Conservation (phyloP, 2,888 invertebrate species). For the Chrysolina oricalcia region DNA sequence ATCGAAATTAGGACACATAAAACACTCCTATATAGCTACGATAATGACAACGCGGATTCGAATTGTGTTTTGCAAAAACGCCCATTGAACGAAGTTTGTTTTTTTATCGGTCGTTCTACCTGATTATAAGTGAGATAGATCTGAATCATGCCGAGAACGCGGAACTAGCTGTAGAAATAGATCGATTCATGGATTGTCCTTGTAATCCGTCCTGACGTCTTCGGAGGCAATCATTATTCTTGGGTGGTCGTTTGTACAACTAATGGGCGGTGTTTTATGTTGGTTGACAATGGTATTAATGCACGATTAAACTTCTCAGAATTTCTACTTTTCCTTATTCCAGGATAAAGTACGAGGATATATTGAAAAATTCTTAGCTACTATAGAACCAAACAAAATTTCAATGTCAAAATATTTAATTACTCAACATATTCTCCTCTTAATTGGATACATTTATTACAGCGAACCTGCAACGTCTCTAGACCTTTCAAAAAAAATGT, state of each 20-base stretch:
- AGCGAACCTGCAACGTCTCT: no score
- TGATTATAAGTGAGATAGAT: conserved; percentile 4
- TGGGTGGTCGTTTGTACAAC: conserved; percentile 4
- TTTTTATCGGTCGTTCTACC: background rate
- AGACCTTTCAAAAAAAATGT: no score
- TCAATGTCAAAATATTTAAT: no score
- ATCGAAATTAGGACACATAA: background rate
- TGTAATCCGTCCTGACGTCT: conserved; percentile 11
- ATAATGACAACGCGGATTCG: background rate
- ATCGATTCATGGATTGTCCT: conserved; percentile 23
- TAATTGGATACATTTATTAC: no score
- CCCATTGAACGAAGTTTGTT: background rate
- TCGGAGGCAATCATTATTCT: background rate
- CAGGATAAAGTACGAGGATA: no score
- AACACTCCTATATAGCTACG: background rate
- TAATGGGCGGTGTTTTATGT: background rate
- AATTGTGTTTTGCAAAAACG: background rate
- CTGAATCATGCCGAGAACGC: conserved; percentile 10
- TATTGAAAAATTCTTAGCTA: no score
- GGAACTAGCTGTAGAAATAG: conserved; percentile 5
- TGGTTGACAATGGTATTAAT: background rate
- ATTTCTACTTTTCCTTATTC: no score
- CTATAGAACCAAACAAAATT: no score
- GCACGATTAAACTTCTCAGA: background rate
- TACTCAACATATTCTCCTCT: no score